Conservation (phyloP, 2,888 invertebrate genomes). For the Candidula unifasciata region DNA sequence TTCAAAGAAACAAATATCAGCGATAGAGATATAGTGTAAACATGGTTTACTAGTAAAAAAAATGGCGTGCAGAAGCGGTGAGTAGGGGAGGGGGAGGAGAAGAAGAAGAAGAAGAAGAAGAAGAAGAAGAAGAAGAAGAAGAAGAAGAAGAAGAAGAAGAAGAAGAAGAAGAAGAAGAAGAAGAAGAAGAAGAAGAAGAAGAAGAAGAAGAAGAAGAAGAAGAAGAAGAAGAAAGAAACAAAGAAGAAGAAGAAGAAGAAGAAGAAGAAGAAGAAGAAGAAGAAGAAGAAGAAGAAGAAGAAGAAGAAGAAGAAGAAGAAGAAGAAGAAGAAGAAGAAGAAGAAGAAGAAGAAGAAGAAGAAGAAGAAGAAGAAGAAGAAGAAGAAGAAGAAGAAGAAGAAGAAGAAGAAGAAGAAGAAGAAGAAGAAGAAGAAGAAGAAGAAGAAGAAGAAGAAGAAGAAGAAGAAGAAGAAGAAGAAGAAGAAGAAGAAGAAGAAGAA, state of each 20-base stretch:
- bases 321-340: background rate
- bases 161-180: background rate
- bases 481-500: background rate
- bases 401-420: background rate
- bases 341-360: background rate
- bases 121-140: background rate
- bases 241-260: no score
- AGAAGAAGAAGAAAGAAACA: background rate
- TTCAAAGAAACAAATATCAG: no score
- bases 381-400: no score
- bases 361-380: background rate
- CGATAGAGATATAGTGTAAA: no score
- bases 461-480: background rate
- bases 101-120: background rate
- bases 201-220: constrained; percentile 27
- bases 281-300: background rate
- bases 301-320: background rate
- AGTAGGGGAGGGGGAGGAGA: background rate
- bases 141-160: background rate
- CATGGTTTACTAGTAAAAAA: no score
- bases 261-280: constrained; percentile 2
- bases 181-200: background rate
- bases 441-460: background rate
- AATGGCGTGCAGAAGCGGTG: no score
- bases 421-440: background rate